Evolutionary conservation across 2,888 invertebrate genomes (phyloP).

Genomic region (Acrobasis suavella): DNA sequence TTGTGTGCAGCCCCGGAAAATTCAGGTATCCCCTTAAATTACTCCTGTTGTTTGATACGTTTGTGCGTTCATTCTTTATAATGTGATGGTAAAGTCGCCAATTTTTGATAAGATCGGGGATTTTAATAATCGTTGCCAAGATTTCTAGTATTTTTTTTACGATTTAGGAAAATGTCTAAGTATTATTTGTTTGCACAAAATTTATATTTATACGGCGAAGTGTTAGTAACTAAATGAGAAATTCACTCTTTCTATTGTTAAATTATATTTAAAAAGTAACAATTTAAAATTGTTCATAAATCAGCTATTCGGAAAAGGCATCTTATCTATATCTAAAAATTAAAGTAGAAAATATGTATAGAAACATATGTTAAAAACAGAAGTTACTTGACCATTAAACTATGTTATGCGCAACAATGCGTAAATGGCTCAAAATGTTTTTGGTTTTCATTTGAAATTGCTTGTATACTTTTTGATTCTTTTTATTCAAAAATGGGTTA

Average conservation of each 20-base stretch:
- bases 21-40: too few species aligned
- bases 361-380: background rate
- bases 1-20: too few species aligned
- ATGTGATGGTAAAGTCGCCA: background rate
- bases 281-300: slow-evolving; percentile 9
- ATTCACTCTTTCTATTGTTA: slow-evolving; percentile 5
- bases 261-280: background rate
- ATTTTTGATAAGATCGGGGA: slow-evolving; percentile 22
- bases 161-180: slow-evolving; percentile 28
- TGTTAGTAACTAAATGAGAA: slow-evolving; percentile 6
- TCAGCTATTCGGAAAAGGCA: background rate
- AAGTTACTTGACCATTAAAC: too few species aligned
- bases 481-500: too few species aligned
- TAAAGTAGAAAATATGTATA: slow-evolving; percentile 1
- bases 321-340: background rate
- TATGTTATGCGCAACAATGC: background rate
- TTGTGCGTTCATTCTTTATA: background rate
- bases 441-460: too few species aligned
- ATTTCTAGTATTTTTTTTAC: slow-evolving; percentile 47
- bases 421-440: background rate
- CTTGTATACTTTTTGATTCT: too few species aligned
- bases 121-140: slow-evolving; percentile 47
- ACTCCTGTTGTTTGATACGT: too few species aligned
- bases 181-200: slow-evolving; percentile 33
- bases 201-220: slow-evolving; percentile 22